Percentiles rank a stretch among this genome's conserved stretches.
These are phyloP conservation scores for Andrena flavipes DNA, from an alignment of 2,888 invertebrate genomes.

Conservation along the genomic window DNA sequence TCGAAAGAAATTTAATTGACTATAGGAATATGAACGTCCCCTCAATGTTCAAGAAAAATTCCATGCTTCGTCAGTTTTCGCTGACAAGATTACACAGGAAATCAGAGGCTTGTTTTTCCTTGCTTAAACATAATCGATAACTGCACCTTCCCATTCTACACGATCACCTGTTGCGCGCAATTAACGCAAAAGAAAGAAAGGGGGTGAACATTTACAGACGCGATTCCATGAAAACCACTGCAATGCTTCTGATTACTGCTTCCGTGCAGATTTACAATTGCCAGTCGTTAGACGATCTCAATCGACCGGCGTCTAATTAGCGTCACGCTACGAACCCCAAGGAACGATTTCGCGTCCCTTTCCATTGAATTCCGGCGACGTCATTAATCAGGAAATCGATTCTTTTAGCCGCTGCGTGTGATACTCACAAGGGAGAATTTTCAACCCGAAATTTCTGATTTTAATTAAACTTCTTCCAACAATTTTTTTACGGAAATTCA, in stretches of 20 bases:
- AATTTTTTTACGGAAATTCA: too few species aligned
- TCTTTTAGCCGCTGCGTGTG: background rate
- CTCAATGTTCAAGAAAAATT: background rate
- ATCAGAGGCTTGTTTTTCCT: slow-evolving; percentile 15
- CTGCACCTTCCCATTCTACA: slow-evolving; percentile 5
- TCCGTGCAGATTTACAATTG: slow-evolving; percentile 21
- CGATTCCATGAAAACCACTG: slow-evolving; percentile 34
- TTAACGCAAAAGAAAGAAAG: slow-evolving; percentile 11
- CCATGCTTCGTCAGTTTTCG: background rate
- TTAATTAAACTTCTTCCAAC: too few species aligned
- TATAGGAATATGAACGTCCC: background rate
- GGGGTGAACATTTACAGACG: background rate
- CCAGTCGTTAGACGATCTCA: slow-evolving; percentile 2
- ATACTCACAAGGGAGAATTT: too few species aligned
- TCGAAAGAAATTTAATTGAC: too few species aligned
- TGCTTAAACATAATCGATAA: slow-evolving; percentile 9
- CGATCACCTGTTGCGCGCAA: slow-evolving; percentile 30
- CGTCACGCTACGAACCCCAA: slow-evolving; percentile 7
- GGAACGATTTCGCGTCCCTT: slow-evolving; percentile 6
- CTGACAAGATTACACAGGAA: background rate
- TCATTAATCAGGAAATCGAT: slow-evolving; percentile 42
- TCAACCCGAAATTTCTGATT: too few species aligned
- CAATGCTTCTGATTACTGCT: slow-evolving; percentile 3
- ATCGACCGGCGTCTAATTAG: slow-evolving; percentile 43
- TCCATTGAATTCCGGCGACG: slow-evolving; percentile 1